phyloP scores from a whole-genome alignment of 2,113 vertebrate species.

The Himantopus leucocephalus region DNA sequence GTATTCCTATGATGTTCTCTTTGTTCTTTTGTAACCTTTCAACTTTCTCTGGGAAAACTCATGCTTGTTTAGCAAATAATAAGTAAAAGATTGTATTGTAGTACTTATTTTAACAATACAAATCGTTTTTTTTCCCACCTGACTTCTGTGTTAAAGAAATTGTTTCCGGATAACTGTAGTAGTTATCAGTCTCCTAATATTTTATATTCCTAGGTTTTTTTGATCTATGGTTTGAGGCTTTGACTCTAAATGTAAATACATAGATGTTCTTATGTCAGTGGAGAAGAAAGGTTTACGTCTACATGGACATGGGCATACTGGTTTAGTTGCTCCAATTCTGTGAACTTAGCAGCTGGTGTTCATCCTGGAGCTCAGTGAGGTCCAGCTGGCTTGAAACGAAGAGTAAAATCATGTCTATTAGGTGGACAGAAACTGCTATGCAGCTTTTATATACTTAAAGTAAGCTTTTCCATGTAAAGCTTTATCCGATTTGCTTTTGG shows the following conservation, averaged over 20 bases:
- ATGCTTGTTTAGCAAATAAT: neutral
- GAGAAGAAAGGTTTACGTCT: neutral
- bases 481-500: neutral
- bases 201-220: neutral
- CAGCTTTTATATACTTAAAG: neutral
- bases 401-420: neutral
- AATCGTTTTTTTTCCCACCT: accelerated
- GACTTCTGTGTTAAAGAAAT: neutral
- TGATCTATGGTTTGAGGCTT: neutral
- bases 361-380: neutral
- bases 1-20: accelerated
- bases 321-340: neutral
- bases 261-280: neutral
- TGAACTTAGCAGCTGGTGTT: neutral
- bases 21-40: neutral
- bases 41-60: neutral
- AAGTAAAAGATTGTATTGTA: neutral
- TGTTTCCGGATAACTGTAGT: neutral
- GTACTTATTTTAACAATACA: neutral
- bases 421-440: neutral
- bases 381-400: neutral
- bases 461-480: neutral
- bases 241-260: neutral
- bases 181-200: neutral
- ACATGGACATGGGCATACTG: accelerated